phyloP scores from a whole-genome alignment of 64 coral and sea anemone genomes.

The Dendrophyllia cribrosa region DNA sequence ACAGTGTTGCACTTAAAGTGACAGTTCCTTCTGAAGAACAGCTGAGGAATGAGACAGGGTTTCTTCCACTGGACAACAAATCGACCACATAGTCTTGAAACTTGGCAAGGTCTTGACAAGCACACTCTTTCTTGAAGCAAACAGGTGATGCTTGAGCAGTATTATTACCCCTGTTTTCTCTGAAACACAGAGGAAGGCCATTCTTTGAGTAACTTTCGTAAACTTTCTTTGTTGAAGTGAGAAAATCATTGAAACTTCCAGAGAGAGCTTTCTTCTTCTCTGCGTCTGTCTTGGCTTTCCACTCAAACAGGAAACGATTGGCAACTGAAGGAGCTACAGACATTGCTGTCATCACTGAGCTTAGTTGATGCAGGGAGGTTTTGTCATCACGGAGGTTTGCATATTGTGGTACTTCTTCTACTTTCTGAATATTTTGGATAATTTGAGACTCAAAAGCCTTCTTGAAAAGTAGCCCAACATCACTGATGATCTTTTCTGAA shows the following conservation, averaged over 20 bases:
- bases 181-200: background rate
- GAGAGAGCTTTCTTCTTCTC: conserved; percentile 28
- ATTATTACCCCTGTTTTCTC: background rate
- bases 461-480: conserved; percentile 25
- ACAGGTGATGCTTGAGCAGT: background rate
- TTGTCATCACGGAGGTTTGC: background rate
- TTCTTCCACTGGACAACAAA: conserved; percentile 15
- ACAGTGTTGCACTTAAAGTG: conserved; percentile 19
- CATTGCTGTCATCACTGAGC: conserved; percentile 25
- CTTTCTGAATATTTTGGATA: conserved; percentile 13
- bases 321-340: conserved; percentile 28
- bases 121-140: background rate
- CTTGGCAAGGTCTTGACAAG: conserved; percentile 22
- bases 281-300: background rate
- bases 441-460: conserved; percentile 14
- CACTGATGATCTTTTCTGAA: conserved; percentile 9
- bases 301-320: conserved; percentile 4
- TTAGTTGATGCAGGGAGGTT: conserved; percentile 27
- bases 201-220: conserved; percentile 11
- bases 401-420: conserved; percentile 40
- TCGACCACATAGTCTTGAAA: conserved; percentile 46
- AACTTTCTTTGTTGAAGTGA: conserved; percentile 37
- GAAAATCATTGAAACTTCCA: conserved; percentile 20
- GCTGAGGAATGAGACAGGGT: conserved; percentile 39
- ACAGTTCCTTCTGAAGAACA: conserved; percentile 24